phyloP scores from a whole-genome alignment of 2,113 vertebrate species.

The Cyprichromis sp. region DNA sequence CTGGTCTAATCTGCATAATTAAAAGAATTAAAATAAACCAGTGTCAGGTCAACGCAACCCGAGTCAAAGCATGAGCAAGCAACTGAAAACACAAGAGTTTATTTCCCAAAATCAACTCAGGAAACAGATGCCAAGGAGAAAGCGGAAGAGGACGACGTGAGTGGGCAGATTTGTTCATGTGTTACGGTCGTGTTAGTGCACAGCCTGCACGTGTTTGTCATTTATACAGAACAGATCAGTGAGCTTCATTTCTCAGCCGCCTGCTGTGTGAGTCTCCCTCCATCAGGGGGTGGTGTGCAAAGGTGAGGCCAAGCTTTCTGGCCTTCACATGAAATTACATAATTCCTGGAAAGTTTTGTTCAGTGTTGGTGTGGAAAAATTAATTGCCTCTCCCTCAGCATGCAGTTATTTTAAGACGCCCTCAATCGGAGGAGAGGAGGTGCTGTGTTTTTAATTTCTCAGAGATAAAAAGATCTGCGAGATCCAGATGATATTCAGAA shows the following conservation, averaged over 20 bases:
- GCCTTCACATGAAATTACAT: constrained; percentile 43
- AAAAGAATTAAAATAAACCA: neutral
- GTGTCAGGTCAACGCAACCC: neutral
- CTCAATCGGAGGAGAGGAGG: constrained; percentile 28
- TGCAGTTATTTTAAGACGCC: constrained; percentile 44
- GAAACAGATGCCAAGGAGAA: neutral
- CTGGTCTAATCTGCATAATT: neutral
- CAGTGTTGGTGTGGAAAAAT: constrained; percentile 57
- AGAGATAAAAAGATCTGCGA: neutral
- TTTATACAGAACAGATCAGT: neutral
- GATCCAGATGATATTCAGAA: neutral
- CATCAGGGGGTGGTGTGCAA: constrained; percentile 45
- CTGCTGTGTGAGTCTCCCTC: neutral
- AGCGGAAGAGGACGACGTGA: neutral
- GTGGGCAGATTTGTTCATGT: neutral
- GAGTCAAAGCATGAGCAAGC: neutral
- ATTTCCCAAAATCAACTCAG: neutral
- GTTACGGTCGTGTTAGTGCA: neutral
- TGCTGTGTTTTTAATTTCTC: neutral
- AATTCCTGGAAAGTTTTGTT: constrained; percentile 63
- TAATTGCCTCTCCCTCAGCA: constrained; percentile 24
- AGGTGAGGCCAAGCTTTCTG: neutral
- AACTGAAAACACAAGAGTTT: neutral
- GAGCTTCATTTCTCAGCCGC: neutral
- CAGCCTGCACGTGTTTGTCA: neutral